phyloP scores from a whole-genome alignment of 64 coral and sea anemone genomes.

The Dendrophyllia cribrosa region DNA sequence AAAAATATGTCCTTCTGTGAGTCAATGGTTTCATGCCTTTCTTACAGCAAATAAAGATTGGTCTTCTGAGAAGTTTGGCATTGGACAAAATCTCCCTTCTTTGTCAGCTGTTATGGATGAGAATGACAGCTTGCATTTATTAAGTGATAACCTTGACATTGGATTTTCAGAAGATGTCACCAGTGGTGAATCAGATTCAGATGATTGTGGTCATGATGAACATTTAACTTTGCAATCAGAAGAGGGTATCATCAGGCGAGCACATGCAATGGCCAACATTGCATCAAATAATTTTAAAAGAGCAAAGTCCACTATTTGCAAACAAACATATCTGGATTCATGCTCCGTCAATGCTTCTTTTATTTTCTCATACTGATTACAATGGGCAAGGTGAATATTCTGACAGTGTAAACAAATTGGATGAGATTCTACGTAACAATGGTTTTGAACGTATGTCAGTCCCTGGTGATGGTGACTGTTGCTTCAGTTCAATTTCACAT shows the following conservation, averaged over 20 bases:
- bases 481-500: conserved; percentile 23
- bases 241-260: conserved; percentile 17
- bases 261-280: conserved; percentile 22
- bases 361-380: conserved; percentile 43
- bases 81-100: conserved; percentile 24
- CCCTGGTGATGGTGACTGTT: conserved; percentile 41
- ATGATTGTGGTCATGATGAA: neutral
- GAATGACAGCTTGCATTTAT: neutral
- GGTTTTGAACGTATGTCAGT: conserved; percentile 57
- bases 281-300: conserved; percentile 21
- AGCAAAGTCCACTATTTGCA: conserved; percentile 37
- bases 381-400: conserved; percentile 4
- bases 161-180: conserved; percentile 13
- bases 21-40: conserved; percentile 48
- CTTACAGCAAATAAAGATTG: neutral
- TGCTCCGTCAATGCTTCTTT: conserved; percentile 48
- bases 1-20: conserved; percentile 18
- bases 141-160: conserved; percentile 37
- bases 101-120: conserved; percentile 25
- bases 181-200: conserved; percentile 36
- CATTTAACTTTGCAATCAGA: conserved; percentile 29
- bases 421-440: conserved; percentile 36
- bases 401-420: conserved; percentile 32
- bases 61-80: conserved; percentile 40
- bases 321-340: conserved; percentile 50